These are phyloP conservation scores for Porites lobata DNA, from an alignment of 92 coral and sea anemone genomes.

Conservation along the genomic window DNA sequence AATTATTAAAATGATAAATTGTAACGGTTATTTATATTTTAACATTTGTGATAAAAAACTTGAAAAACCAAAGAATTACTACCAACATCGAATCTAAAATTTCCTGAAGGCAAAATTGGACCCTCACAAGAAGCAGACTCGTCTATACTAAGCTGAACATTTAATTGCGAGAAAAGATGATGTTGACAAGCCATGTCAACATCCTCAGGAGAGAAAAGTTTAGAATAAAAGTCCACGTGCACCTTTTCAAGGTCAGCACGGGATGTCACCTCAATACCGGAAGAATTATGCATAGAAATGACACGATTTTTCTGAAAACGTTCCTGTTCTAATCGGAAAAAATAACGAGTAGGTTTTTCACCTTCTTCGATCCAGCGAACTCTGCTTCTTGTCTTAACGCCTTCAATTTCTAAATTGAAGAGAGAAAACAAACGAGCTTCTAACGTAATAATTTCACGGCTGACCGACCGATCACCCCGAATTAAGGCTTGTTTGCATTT, in stretches of 20 bases:
- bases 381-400: background rate
- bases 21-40: no score
- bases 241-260: background rate
- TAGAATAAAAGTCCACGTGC: background rate
- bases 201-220: background rate
- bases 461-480: background rate
- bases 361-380: conserved; percentile 9
- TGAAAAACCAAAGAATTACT: no score
- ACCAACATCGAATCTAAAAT: background rate
- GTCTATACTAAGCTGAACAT: background rate
- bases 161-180: background rate
- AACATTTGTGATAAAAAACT: no score
- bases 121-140: conserved; percentile 25
- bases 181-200: conserved; percentile 1
- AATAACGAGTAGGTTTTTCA: no score
- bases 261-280: background rate
- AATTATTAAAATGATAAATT: no score
- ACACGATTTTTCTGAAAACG: background rate
- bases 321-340: background rate
- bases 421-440: background rate
- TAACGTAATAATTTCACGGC: background rate
- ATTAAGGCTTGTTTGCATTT: background rate
- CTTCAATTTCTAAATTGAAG: background rate
- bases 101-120: background rate
- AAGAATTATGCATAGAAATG: background rate